Conservation (phyloP, 1,140 invertebrate genomes). For the Charaxes varanes region DNA sequence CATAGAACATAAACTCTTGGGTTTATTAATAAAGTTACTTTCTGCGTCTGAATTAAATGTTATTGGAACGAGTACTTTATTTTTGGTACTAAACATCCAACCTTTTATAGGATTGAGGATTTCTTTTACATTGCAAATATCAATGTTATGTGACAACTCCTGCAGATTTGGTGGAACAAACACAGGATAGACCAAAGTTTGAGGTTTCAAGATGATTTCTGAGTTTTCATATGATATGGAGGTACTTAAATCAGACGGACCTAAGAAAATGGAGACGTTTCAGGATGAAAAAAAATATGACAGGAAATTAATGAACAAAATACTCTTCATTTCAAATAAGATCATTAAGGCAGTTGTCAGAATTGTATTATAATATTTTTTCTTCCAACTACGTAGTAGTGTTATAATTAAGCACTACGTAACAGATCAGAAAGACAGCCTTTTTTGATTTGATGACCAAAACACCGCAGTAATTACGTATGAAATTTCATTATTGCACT, state of each 20-base stretch:
- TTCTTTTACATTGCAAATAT: not conserved
- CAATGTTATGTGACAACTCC: not conserved
- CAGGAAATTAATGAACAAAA: no score
- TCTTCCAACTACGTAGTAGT: no score
- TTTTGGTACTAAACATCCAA: not conserved
- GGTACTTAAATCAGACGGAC: slow-evolving; percentile 1
- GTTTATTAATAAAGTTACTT: not conserved
- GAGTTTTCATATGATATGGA: not conserved
- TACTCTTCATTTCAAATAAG: no score
- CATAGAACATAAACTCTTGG: slow-evolving; percentile 30
- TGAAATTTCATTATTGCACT: no score
- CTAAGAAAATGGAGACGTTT: slow-evolving; percentile 3
- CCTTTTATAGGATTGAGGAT: not conserved
- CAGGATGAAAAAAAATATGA: not conserved
- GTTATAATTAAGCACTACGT: no score
- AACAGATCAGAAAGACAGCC: no score
- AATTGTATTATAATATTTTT: no score
- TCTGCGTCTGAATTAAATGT: not conserved
- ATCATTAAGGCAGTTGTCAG: no score
- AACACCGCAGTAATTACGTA: no score
- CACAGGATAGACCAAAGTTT: slow-evolving; percentile 8
- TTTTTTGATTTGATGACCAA: no score
- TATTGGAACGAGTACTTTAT: not conserved
- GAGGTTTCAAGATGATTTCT: not conserved
- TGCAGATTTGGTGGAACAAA: not conserved